Base-by-base conservation (phyloP, 2,888 invertebrate genomes). In the Onthophagus sagittarius region DNA sequence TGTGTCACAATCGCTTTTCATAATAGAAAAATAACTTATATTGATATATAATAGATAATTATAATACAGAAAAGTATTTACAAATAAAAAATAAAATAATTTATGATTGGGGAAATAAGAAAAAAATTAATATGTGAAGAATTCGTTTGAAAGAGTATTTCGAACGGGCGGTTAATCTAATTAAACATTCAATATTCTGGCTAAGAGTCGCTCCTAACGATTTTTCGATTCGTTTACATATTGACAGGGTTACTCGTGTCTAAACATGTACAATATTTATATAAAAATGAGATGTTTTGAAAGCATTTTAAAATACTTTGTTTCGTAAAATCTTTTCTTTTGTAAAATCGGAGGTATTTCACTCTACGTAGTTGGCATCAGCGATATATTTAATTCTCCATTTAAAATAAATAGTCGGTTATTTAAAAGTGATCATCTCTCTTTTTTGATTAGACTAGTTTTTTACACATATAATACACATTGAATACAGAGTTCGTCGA, bases 1-100 rank as follows among this genome's bases (percentile, higher is more conserved):
- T 67, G 15, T 9, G 15, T 67, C 67, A 67, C 67, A 67, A 15
- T 67, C 23, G 67, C 32, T 23, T 67, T 67, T 67, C 67, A 82
- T 84, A 85, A 85, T 85, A 85, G 83, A 85, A 85, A 85, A 85
- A 85, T 85, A 85, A 85, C 85, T 85, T 84, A 83, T 83, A 84
- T 64, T 82, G 82, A 83, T 84, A 82, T 83, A 82, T 83, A 83
- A 84, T 84, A 83, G 82, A 82, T 81, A 84, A 84, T 83, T 85
- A 85, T 84, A 84, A 84, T 85, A 84, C 85, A 85, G 83, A 81
- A 81, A 84, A 83, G 79, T 85, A 84, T 85, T 79, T 84, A 85
- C 84, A 85, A 82, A 79, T 53, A 53, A 53, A 53, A 67, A 67
- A 67, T 78, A 82, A 83, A 83, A 81, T 80, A 80, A 80, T 80